A percentile compares a stretch with the other conserved stretches of the same genome.
Conservation (phyloP, 2,797 vertebrate genomes). For the Etheostoma perlongum region DNA sequence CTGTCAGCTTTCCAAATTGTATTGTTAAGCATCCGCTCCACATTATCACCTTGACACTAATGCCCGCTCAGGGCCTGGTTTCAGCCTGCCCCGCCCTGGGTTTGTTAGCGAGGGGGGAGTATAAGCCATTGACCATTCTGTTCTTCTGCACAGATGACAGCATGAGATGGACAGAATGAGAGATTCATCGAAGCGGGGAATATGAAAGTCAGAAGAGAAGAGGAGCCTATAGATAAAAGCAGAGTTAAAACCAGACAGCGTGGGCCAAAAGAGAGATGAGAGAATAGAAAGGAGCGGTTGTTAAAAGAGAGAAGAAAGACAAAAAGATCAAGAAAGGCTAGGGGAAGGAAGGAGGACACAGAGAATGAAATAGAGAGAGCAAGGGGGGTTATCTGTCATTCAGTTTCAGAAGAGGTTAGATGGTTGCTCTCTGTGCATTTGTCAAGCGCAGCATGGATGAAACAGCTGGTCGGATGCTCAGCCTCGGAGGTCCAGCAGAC, state of each 20-base stretch:
- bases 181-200: slow-evolving; percentile 40
- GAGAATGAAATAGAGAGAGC: slow-evolving; percentile 31
- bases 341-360: slow-evolving; percentile 16
- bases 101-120: not conserved
- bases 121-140: slow-evolving; percentile 58
- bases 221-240: slow-evolving; percentile 53
- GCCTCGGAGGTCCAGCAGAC: slow-evolving; percentile 34
- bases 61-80: slow-evolving; percentile 64
- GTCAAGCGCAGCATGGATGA: slow-evolving; percentile 54
- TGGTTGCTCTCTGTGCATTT: slow-evolving; percentile 59
- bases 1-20: slow-evolving; percentile 72
- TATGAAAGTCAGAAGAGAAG: slow-evolving; percentile 39
- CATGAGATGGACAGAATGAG: slow-evolving; percentile 65
- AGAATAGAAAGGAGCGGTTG: slow-evolving; percentile 31
- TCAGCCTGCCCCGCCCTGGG: slow-evolving; percentile 54
- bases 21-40: slow-evolving; percentile 45
- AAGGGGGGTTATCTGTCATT: slow-evolving; percentile 66
- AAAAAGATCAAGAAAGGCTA: slow-evolving; percentile 45
- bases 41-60: slow-evolving; percentile 52
- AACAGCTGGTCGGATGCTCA: slow-evolving; percentile 56
- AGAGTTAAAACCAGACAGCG: slow-evolving; percentile 22
- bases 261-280: slow-evolving; percentile 22
- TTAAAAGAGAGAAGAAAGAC: slow-evolving; percentile 43
- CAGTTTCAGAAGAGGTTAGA: slow-evolving; percentile 59
- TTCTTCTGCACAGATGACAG: slow-evolving; percentile 67